Conservation (phyloP, 2,797 vertebrate genomes). For the Eupleurogrammus muticus region DNA sequence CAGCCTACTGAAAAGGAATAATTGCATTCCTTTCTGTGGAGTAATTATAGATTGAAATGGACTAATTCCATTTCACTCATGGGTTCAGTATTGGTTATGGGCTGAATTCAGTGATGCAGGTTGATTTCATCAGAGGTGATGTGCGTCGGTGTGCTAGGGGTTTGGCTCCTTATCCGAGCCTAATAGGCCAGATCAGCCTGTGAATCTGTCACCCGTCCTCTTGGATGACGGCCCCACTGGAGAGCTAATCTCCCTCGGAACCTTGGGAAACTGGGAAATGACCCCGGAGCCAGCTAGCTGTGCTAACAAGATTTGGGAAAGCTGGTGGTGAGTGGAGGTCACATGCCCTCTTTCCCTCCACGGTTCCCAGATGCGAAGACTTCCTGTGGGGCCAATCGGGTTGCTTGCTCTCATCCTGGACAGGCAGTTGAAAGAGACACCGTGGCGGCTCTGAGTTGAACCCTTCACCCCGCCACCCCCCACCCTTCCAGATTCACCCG, state of each 20-base stretch:
- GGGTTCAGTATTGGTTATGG: slow-evolving; percentile 48
- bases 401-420: slow-evolving; percentile 48
- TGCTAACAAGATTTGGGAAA: slow-evolving; percentile 85
- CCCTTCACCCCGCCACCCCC: not conserved
- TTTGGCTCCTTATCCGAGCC: slow-evolving; percentile 80
- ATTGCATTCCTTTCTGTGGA: slow-evolving; percentile 37
- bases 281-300: slow-evolving; percentile 79
- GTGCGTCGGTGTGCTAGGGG: slow-evolving; percentile 56
- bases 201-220: slow-evolving; percentile 85
- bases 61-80: slow-evolving; percentile 42
- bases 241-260: slow-evolving; percentile 76
- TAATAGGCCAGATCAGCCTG: slow-evolving; percentile 85
- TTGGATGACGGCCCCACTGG: slow-evolving; percentile 70
- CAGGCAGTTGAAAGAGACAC: slow-evolving; percentile 58
- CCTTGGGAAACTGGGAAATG: slow-evolving; percentile 81
- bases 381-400: slow-evolving; percentile 65
- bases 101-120: slow-evolving; percentile 70
- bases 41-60: slow-evolving; percentile 32
- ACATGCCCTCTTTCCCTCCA: slow-evolving; percentile 81
- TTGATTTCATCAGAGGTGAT: slow-evolving; percentile 77
- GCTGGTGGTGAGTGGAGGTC: slow-evolving; percentile 81
- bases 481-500: not conserved
- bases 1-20: slow-evolving; percentile 19
- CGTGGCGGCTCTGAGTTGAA: slow-evolving; percentile 43
- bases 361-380: slow-evolving; percentile 78